A percentile compares a stretch with the other conserved stretches of the same genome.
Evolutionary conservation across 2,888 invertebrate genomes (phyloP).

Genomic region (Pseudococcus longispinus): DNA sequence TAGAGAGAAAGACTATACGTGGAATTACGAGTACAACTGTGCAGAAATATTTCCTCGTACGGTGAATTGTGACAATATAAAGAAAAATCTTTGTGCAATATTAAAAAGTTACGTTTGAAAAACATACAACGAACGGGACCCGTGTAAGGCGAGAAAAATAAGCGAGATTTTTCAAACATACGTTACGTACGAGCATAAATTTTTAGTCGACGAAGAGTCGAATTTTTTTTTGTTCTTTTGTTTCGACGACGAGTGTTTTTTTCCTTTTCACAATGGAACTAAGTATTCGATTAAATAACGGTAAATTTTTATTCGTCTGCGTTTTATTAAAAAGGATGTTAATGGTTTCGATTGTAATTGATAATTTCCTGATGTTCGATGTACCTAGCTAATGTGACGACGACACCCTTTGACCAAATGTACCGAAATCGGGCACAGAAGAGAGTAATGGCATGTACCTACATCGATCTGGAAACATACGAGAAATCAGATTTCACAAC

Average conservation of each 20-base stretch:
- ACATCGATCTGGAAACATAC: background rate
- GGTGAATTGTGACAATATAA: background rate
- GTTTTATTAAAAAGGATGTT: conserved; percentile 2
- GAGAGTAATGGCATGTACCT: background rate
- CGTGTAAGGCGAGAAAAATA: background rate
- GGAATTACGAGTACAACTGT: background rate
- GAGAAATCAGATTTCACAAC: background rate
- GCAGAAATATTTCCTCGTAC: background rate
- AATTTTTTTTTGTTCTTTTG: background rate
- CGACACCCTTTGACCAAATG: background rate
- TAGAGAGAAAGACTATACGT: background rate
- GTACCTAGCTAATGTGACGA: background rate
- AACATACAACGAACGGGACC: background rate
- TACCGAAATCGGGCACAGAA: background rate
- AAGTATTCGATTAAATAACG: background rate
- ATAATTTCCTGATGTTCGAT: conserved; percentile 1
- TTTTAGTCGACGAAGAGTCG: background rate
- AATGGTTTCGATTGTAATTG: background rate
- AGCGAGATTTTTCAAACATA: conserved; percentile 2
- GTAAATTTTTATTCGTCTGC: background rate
- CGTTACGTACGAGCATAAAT: background rate
- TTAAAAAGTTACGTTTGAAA: background rate
- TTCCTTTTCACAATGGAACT: background rate
- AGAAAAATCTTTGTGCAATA: background rate
- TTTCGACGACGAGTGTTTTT: conserved; percentile 27